These are phyloP conservation scores for Delphinus delphis DNA, from an alignment of 2,113 vertebrate genomes.

Conservation along the genomic window DNA sequence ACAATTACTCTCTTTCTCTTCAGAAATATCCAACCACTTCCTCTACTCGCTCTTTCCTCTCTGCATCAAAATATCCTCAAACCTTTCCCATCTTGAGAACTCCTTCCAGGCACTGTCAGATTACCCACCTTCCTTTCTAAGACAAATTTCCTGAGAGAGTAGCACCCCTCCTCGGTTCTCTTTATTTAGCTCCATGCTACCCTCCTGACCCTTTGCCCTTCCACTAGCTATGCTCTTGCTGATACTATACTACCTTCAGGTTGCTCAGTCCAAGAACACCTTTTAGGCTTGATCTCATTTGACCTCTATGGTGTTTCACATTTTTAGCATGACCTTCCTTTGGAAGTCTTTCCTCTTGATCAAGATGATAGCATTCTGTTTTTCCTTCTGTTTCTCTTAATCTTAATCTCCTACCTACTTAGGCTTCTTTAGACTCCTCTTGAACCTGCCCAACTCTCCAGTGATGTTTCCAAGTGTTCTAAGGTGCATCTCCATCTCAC, in stretches of 20 bases:
- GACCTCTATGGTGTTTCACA: background rate
- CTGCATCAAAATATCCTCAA: background rate
- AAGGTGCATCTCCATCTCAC: too few relatives aligned
- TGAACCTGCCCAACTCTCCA: background rate
- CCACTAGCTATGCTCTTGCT: background rate
- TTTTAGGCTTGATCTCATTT: background rate
- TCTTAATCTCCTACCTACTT: background rate
- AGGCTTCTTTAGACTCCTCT: background rate
- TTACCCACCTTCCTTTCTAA: background rate
- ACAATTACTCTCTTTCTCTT: background rate
- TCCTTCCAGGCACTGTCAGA: background rate
- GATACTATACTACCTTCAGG: background rate
- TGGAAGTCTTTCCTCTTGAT: background rate
- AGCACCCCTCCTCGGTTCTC: background rate
- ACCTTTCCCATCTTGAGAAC: background rate
- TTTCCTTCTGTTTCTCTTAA: background rate
- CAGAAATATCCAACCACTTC: background rate
- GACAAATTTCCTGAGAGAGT: background rate
- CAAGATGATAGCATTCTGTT: background rate
- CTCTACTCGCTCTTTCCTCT: background rate
- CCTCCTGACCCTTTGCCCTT: background rate
- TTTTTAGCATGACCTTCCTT: background rate
- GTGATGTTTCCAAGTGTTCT: background rate
- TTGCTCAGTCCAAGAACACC: background rate
- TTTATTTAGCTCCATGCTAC: accelerated